A percentile compares a stretch with the other conserved stretches of the same genome.
These are phyloP conservation scores for Oryctolagus cuniculus DNA, from an alignment of 2,113 vertebrate genomes.

Conservation along the genomic window DNA sequence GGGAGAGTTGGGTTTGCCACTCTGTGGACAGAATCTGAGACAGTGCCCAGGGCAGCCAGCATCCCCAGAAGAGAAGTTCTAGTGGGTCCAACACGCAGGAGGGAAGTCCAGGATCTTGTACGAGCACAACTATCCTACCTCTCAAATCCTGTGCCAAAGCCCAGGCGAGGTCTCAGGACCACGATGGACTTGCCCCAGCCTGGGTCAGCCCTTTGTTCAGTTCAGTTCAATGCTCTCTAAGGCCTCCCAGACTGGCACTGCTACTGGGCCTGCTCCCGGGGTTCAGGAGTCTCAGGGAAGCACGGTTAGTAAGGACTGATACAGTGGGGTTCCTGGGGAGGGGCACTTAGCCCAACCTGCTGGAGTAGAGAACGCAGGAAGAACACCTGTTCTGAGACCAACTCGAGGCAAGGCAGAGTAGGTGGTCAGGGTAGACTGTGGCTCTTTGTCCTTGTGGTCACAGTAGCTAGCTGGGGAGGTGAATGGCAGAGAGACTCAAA, in stretches of 20 bases:
- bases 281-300: background rate
- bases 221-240: background rate
- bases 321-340: background rate
- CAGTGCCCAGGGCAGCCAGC: background rate
- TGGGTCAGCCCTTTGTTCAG: background rate
- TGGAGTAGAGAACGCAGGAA: background rate
- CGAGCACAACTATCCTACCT: background rate
- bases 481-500: background rate
- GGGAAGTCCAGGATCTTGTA: background rate
- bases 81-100: background rate
- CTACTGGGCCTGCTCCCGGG: background rate
- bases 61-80: background rate
- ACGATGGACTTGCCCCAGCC: background rate
- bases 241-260: background rate
- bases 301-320: background rate
- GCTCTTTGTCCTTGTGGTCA: background rate
- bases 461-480: background rate
- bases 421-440: fast-evolving
- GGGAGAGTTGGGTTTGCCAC: background rate
- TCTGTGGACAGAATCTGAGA: background rate
- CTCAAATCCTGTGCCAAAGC: background rate
- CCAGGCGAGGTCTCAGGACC: background rate
- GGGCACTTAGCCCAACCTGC: background rate
- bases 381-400: background rate
- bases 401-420: background rate